Evolutionary conservation across 2,888 invertebrate genomes (phyloP).

Genomic region (Electrophaes corylata): DNA sequence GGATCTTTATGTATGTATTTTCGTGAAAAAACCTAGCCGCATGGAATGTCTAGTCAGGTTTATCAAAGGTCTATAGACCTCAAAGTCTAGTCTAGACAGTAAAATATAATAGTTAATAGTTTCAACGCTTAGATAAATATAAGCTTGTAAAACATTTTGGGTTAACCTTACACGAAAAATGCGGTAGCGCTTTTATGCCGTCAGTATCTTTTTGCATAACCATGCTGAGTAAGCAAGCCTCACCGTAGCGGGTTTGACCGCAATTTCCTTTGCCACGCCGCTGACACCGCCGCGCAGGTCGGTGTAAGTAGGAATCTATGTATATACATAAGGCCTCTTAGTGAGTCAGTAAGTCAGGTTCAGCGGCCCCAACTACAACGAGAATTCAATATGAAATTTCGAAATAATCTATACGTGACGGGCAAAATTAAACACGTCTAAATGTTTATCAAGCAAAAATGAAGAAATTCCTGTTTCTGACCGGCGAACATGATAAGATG

Average conservation of each 20-base stretch:
- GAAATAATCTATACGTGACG: too few species aligned
- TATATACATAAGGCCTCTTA: constrained; percentile 24
- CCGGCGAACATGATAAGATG: too few species aligned
- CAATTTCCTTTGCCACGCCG: constrained; percentile 68
- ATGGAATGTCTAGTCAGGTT: too few species aligned
- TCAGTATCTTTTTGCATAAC: constrained; percentile 52
- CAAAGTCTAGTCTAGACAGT: too few species aligned
- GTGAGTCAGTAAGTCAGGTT: not conserved
- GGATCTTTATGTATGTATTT: not conserved
- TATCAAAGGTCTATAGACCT: too few species aligned
- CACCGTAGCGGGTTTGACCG: constrained; percentile 54
- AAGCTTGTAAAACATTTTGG: not conserved
- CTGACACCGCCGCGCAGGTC: constrained; percentile 33
- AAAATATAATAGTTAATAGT: not conserved
- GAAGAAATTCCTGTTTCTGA: too few species aligned
- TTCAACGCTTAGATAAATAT: not conserved
- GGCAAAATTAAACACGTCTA: too few species aligned
- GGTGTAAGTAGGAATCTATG: constrained; percentile 40
- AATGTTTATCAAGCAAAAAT: too few species aligned
- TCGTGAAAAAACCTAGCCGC: not conserved
- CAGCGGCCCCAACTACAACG: not conserved
- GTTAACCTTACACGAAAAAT: constrained; percentile 15
- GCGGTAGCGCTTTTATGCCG: constrained; percentile 22
- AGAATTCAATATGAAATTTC: not conserved
- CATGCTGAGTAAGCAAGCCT: constrained; percentile 70